Evolutionary conservation across 2,113 vertebrate species (phyloP).

Genomic region (Taurulus bubalis): DNA sequence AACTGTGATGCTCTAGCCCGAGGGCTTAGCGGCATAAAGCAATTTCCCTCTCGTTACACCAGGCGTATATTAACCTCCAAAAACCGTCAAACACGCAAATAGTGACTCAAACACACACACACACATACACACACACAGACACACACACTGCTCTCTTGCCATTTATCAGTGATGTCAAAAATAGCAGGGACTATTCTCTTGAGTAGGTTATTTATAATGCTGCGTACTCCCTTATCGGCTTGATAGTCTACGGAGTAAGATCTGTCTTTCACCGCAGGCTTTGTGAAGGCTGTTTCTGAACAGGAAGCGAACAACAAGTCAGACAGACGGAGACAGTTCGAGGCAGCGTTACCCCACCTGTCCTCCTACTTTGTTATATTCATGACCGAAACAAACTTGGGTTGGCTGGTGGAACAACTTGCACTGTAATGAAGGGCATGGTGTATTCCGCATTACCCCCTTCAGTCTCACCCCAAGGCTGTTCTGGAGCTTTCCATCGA

Average conservation of each 20-base stretch:
- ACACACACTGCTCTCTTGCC: slow-evolving; percentile 42
- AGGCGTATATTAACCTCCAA: slow-evolving; percentile 75
- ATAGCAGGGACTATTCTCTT: slow-evolving; percentile 63
- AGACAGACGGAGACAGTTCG: slow-evolving; percentile 17
- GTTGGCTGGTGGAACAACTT: background rate
- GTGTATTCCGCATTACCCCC: background rate
- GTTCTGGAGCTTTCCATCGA: background rate
- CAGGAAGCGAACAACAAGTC: slow-evolving; percentile 39
- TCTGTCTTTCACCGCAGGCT: slow-evolving; percentile 33
- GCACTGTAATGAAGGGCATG: background rate
- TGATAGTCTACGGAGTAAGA: slow-evolving; percentile 38
- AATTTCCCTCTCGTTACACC: slow-evolving; percentile 78
- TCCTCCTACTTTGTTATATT: slow-evolving; percentile 2
- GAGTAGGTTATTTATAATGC: slow-evolving; percentile 71
- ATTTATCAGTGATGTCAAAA: slow-evolving; percentile 72
- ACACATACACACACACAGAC: slow-evolving; percentile 60
- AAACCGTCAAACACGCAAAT: slow-evolving; percentile 66
- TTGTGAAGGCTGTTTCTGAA: slow-evolving; percentile 29
- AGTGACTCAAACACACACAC: slow-evolving; percentile 20
- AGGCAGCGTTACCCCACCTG: background rate
- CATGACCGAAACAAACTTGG: background rate
- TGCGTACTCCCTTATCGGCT: slow-evolving; percentile 62
- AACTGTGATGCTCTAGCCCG: slow-evolving; percentile 75
- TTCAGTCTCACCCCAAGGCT: background rate
- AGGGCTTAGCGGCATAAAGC: slow-evolving; percentile 74